phyloP scores from a whole-genome alignment of 2,113 vertebrate genomes.

The Oreotragus oreotragus region DNA sequence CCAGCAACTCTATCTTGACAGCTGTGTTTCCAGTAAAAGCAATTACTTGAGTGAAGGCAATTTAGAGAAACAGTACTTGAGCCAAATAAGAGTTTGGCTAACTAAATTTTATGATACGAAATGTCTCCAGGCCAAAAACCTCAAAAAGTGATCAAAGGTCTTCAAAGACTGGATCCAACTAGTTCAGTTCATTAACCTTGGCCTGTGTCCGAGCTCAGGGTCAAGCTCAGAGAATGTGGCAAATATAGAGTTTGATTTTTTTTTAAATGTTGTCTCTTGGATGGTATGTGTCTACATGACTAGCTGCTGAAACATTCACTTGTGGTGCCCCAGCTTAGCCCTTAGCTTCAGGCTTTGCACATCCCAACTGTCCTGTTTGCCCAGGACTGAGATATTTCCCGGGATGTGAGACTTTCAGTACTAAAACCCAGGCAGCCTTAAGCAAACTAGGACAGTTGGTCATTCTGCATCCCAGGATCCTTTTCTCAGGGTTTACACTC shows the following conservation, averaged over 20 bases:
- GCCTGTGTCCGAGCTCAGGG: background rate
- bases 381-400: background rate
- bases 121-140: constrained; percentile 46
- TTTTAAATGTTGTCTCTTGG: constrained; percentile 21
- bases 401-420: background rate
- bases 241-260: background rate
- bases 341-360: background rate
- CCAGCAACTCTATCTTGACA: constrained; percentile 24
- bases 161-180: constrained; percentile 46
- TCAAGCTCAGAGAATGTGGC: constrained; percentile 32
- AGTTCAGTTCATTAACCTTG: constrained; percentile 39
- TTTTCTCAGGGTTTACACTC: background rate
- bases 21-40: constrained; percentile 47
- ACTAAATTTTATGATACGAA: constrained; percentile 60
- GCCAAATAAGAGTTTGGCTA: constrained; percentile 33
- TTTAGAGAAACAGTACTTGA: constrained; percentile 35
- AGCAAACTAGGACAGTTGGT: background rate
- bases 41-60: background rate
- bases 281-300: background rate
- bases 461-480: background rate
- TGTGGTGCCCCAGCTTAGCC: background rate
- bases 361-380: background rate
- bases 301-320: background rate
- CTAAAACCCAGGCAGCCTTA: background rate
- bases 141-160: constrained; percentile 62